Conservation (phyloP, 2,888 invertebrate genomes). For the Sinelater perroti region DNA sequence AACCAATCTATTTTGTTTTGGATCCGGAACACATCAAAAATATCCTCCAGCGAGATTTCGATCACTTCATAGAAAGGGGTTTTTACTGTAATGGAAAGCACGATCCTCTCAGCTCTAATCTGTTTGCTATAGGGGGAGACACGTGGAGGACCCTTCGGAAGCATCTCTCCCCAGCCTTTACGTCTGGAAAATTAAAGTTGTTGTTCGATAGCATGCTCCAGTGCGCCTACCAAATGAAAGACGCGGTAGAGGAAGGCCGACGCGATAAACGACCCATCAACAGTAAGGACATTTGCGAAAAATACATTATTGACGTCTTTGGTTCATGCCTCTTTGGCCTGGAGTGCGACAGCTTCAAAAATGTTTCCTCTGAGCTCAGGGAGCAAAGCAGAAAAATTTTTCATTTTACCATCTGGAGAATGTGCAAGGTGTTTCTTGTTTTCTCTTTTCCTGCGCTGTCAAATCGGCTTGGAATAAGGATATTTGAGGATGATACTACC, state of each 20-base stretch:
- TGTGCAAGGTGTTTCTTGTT: neutral
- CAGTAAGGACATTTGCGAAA: constrained; percentile 5
- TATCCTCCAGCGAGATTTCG: constrained; percentile 67
- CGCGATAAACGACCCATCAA: neutral
- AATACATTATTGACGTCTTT: constrained; percentile 67
- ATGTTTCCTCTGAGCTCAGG: constrained; percentile 63
- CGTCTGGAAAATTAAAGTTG: constrained; percentile 69
- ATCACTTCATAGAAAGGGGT: constrained; percentile 66
- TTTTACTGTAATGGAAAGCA: constrained; percentile 61
- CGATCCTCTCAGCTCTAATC: constrained; percentile 66
- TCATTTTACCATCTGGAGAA: neutral
- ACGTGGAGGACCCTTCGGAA: constrained; percentile 69
- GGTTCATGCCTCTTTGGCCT: constrained; percentile 68
- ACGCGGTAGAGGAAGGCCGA: constrained; percentile 9
- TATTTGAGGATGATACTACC: neutral
- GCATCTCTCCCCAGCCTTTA: constrained; percentile 71
- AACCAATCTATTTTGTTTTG: constrained; percentile 22
- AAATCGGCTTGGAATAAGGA: neutral
- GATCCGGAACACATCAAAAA: constrained; percentile 44
- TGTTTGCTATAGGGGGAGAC: constrained; percentile 65
- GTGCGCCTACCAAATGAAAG: constrained; percentile 28
- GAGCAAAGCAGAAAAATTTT: constrained; percentile 40
- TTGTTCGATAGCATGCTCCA: constrained; percentile 61
- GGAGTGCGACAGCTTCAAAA: constrained; percentile 65
- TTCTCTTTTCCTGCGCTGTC: neutral